phyloP scores from a whole-genome alignment of 2,888 invertebrate genomes.

The Oscheius onirici region DNA sequence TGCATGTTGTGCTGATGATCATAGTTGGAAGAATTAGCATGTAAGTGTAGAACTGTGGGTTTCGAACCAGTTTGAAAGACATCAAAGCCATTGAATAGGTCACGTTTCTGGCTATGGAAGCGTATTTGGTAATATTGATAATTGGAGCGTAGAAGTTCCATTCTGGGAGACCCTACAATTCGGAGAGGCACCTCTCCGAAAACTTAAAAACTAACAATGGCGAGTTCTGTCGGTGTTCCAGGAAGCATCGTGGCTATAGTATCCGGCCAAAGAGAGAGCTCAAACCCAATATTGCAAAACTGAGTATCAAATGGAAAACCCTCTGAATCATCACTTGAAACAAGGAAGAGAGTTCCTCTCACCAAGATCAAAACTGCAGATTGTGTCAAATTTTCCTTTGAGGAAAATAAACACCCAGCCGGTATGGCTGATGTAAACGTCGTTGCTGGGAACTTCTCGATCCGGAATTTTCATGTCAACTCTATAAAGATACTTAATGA shows the following conservation, averaged over 20 bases:
- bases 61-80: not conserved
- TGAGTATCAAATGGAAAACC: conserved; percentile 18
- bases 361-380: conserved; percentile 15
- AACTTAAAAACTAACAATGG: not conserved
- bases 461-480: conserved; percentile 6
- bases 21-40: conserved; percentile 15
- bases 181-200: not conserved
- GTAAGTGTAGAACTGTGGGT: conserved; percentile 6
- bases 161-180: conserved; percentile 4
- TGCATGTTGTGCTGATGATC: conserved; percentile 7
- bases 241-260: not conserved
- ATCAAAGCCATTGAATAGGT: not conserved
- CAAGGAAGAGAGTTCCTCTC: not conserved
- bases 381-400: conserved; percentile 20
- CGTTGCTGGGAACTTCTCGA: conserved; percentile 2
- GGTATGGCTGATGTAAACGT: not conserved
- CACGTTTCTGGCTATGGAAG: not conserved
- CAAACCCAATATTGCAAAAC: conserved; percentile 11
- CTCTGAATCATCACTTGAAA: not conserved
- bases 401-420: conserved; percentile 10
- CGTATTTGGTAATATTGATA: not conserved
- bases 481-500: not conserved
- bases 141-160: not conserved
- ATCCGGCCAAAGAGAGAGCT: not conserved
- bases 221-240: not conserved